phyloP scores from a whole-genome alignment of 2,888 invertebrate species.

The Halictus quadricinctus region DNA sequence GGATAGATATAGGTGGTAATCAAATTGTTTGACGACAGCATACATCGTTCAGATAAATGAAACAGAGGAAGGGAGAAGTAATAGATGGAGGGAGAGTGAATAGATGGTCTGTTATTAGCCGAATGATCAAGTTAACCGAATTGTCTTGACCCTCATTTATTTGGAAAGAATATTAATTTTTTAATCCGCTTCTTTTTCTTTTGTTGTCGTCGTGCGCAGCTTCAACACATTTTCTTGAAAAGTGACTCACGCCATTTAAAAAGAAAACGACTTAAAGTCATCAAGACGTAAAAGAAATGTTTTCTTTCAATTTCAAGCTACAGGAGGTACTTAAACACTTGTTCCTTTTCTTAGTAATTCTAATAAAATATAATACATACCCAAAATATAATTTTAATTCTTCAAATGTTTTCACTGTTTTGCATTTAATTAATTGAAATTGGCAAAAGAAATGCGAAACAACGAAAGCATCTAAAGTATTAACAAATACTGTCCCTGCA shows the following conservation, averaged over 20 bases:
- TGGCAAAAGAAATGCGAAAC: too few species aligned
- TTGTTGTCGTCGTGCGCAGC: background rate
- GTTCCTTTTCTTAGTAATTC: too few species aligned
- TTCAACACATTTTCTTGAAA: background rate
- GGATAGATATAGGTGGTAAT: background rate
- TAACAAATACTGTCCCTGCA: too few species aligned
- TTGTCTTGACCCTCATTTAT: background rate
- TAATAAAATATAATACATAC: too few species aligned
- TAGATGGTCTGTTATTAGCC: background rate
- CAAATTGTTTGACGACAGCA: background rate
- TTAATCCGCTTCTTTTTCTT: background rate
- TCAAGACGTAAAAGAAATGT: background rate
- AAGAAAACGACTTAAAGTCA: background rate
- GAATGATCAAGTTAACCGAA: background rate
- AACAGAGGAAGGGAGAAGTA: background rate
- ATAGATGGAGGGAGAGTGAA: background rate
- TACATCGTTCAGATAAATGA: background rate
- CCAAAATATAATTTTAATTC: too few species aligned
- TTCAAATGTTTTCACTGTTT: too few species aligned
- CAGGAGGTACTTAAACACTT: too few species aligned
- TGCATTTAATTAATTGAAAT: too few species aligned
- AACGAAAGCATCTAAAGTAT: too few species aligned
- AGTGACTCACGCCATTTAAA: background rate
- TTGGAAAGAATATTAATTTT: background rate
- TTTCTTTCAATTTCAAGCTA: background rate